Evolutionary conservation across 2,888 invertebrate species (phyloP).

Genomic region (Cerastis leucographa): DNA sequence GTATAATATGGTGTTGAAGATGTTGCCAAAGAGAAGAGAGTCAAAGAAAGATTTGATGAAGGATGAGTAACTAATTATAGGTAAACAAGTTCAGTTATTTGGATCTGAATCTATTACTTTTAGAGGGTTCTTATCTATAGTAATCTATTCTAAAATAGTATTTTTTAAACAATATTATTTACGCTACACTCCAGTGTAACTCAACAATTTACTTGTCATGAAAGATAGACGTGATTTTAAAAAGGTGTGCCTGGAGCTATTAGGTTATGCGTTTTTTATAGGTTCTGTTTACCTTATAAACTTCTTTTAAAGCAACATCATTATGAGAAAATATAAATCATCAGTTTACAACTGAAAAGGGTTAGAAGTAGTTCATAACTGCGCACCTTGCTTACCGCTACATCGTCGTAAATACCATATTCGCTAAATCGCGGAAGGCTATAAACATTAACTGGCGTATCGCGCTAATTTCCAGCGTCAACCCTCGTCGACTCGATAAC

Average conservation of each 20-base stretch:
- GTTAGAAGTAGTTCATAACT: constrained; percentile 56
- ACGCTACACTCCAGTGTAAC: neutral
- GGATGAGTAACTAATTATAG: neutral
- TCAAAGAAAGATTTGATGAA: neutral
- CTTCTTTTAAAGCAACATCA: constrained; percentile 21
- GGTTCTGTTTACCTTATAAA: constrained; percentile 25
- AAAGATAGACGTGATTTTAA: constrained; percentile 20
- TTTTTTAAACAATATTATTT: neutral
- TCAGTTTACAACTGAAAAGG: constrained; percentile 35
- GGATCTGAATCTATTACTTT: neutral
- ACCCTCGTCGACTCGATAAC: constrained; percentile 87
- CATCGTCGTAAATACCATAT: constrained; percentile 81
- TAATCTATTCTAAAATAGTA: neutral
- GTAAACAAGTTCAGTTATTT: neutral
- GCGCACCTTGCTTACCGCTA: constrained; percentile 49
- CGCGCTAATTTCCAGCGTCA: constrained; percentile 88
- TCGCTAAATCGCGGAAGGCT: constrained; percentile 85
- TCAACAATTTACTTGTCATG: neutral
- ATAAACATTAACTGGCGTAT: constrained; percentile 87
- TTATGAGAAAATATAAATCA: constrained; percentile 45
- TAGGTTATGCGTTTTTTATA: constrained; percentile 2
- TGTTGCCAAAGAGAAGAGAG: neutral
- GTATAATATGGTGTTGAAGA: constrained; percentile 11
- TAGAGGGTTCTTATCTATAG: neutral
- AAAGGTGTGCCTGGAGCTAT: neutral